Base-by-base conservation (phyloP, 1,140 invertebrate species). In the Adelges cooleyi region DNA sequence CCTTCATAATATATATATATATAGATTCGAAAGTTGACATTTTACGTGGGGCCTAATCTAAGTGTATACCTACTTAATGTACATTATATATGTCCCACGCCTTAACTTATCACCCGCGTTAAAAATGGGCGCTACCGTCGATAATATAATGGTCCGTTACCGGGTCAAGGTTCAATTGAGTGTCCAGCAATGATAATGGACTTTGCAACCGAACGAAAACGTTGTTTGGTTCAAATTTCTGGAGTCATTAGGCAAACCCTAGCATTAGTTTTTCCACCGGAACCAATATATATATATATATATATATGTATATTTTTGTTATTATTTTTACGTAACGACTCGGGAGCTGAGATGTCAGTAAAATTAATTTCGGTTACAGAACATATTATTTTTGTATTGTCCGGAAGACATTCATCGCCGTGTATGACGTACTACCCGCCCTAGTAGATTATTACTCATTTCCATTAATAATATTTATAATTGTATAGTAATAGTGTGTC, bases 151-250 rank as follows among this genome's bases (percentile, higher is more conserved):
- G 46, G 18, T 27, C 42, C 25, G n/a, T 56, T 56, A 27, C 36
- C 23, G 23, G 54, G 54, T 59, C 54, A 59, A 59, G 40, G 54
- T 27, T 59, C 23, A 17, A 27, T 44, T 10, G 3, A 44, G 17
- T 29, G 25, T 44, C 25, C 18, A n/a, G 20, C 18, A 20, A 44
- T 27, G 17, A 18, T 40, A 27, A 17, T 20, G n/a, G 54, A 59
- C 40, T 44, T 59, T 59, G 40, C 9, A 20, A 17, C 11, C 25
- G 27, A 59, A 48, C 9, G 25, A 20, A 36, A 18, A 6, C 17
- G 13, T 59, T 20, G 38, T 27, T 59, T 15, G 42, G 42, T 59
- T 44, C 2, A 40, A 42, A 56, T 27, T 10, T 3, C 22, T 22
- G 13, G 3, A 2, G 22, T 4, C n/a, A 27, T 56, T 23, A 44